Base-by-base conservation (phyloP, 2,797 vertebrate species). In the Microctenopoma steveboyesi region DNA sequence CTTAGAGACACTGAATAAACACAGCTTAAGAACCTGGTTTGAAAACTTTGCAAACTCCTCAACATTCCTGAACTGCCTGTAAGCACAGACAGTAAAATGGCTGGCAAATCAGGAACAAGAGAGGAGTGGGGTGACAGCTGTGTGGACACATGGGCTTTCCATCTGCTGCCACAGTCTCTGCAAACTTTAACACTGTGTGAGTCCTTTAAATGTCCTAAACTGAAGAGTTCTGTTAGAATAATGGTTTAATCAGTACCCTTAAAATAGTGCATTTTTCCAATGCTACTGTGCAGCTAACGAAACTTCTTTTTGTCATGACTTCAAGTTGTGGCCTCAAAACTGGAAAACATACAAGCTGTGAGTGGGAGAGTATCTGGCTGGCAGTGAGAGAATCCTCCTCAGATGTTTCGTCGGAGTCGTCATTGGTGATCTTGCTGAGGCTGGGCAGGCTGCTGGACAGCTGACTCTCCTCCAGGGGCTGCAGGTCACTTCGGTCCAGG, bases 391-490 rank as follows among this genome's bases (percentile, higher is more conserved):
- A 96, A 74, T 99, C 98, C 81, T 99, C 98, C 79, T 94, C 94
- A 0, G 97, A 98, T 2, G 97, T 99, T 66, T 98, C 97, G 33
- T 98, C 98, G 0, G 96, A 98, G 84, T 99, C 97, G 83, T 92
- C 85, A 47, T 70, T 88, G 90, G 94, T 83, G 79, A 95, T 90
- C 85, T 95, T 95, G 84, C 86, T 95, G 50, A 97, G 95, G 87
- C 96, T 96, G 86, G 95, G 95, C 56, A 94, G 94, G 88, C 95
- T 95, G 90, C 92, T 95, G 0, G 95, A 96, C 68, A 96, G 94
- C 75, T 95, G 96, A 87, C 89, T 95, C 84, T 97, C 96, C 64
- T 98, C 97, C 90, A 96, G 89, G 30, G 95, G 93, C 88, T 95
- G 96, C 89, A 95, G 94, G 92, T 98, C 97, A 86, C 95, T 93